Percentiles rank a stretch among this genome's conserved stretches.
phyloP scores from a whole-genome alignment of 2,888 invertebrate genomes.

The Adelphocoris suturalis region DNA sequence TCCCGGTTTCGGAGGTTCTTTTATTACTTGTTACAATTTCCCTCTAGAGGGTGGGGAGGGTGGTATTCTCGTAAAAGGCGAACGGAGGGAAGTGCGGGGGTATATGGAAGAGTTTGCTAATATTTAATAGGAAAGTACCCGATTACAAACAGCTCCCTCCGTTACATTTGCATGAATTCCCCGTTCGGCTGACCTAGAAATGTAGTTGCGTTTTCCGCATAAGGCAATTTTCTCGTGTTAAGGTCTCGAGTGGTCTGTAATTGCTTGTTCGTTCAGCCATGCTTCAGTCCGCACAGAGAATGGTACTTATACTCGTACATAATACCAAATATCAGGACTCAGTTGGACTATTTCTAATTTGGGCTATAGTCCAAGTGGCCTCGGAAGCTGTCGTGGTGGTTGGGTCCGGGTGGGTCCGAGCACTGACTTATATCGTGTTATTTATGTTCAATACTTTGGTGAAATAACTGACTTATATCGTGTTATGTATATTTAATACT shows the following conservation, averaged over 20 bases:
- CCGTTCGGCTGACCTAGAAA: neutral
- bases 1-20: slow-evolving; percentile 69
- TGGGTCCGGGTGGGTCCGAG: too few species aligned
- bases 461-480: too few species aligned
- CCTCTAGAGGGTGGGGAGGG: slow-evolving; percentile 47
- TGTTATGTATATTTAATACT: too few species aligned
- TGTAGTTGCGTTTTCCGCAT: slow-evolving; percentile 51
- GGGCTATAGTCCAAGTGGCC: too few species aligned
- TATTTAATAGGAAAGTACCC: slow-evolving; percentile 72
- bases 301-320: too few species aligned
- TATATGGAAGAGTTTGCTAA: slow-evolving; percentile 60
- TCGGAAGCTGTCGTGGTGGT: too few species aligned
- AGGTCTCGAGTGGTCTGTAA: neutral
- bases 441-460: too few species aligned
- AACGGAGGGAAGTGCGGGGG: neutral
- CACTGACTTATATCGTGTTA: too few species aligned
- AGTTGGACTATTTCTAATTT: too few species aligned
- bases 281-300: too few species aligned
- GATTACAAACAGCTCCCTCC: slow-evolving; percentile 67
- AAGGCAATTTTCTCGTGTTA: slow-evolving; percentile 55
- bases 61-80: slow-evolving; percentile 24
- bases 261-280: too few species aligned
- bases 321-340: too few species aligned
- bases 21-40: slow-evolving; percentile 75
- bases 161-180: slow-evolving; percentile 68